These are phyloP conservation scores for Pammene aurita DNA, from an alignment of 2,888 invertebrate species.

Conservation along the genomic window DNA sequence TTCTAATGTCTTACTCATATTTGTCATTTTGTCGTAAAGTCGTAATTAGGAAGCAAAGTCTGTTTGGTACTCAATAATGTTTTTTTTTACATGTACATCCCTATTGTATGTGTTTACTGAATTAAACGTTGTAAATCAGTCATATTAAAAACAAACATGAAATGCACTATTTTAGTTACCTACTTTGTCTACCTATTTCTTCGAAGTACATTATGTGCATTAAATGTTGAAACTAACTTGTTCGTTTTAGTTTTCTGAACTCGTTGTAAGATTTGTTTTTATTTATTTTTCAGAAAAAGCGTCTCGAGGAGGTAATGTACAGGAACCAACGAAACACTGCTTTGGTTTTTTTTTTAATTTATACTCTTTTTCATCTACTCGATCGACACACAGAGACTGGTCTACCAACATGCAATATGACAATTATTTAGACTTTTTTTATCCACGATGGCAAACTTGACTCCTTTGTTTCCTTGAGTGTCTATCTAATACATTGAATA, in stretches of 20 bases:
- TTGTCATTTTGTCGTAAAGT: not conserved
- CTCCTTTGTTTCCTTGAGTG: not conserved
- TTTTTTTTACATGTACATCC: not conserved
- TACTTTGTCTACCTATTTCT: not conserved
- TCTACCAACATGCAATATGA: slow-evolving; percentile 1
- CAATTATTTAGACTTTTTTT: slow-evolving; percentile 2
- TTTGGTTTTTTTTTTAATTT: not conserved
- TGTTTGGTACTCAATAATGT: not conserved
- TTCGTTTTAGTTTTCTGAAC: slow-evolving; percentile 19
- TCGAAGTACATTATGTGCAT: slow-evolving; percentile 9
- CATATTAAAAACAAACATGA: slow-evolving; percentile 12
- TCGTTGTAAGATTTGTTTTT: slow-evolving; percentile 60
- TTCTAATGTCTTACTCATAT: not conserved
- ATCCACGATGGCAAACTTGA: too few species aligned
- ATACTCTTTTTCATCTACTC: not conserved
- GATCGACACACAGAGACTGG: not conserved
- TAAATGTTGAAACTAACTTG: slow-evolving; percentile 28
- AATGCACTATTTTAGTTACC: not conserved
- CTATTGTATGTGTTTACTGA: not conserved
- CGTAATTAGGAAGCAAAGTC: not conserved
- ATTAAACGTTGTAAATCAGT: slow-evolving; percentile 14
- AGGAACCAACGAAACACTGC: slow-evolving; percentile 45
- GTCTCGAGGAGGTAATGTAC: slow-evolving; percentile 88
- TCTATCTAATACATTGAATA: too few species aligned
- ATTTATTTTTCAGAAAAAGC: slow-evolving; percentile 89